Conservation (phyloP, 1,140 invertebrate genomes). For the Eriocheir sinensis region DNA sequence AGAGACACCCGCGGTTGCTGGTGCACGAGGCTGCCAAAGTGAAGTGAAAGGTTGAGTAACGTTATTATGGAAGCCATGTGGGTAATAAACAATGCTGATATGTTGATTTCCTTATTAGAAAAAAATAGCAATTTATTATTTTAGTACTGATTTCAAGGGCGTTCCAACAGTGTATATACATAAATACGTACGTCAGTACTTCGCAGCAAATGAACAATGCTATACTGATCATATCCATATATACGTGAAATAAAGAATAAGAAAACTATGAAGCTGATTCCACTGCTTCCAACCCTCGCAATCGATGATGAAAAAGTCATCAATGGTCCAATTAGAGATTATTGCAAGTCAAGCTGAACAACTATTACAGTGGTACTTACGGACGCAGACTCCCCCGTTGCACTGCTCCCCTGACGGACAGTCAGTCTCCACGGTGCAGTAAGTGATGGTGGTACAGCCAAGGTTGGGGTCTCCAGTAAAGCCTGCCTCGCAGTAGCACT, state of each 20-base stretch:
- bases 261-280: too few relatives aligned
- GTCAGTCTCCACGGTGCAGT: slow-evolving; percentile 87
- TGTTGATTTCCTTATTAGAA: too few relatives aligned
- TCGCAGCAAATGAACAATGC: too few relatives aligned
- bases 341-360: not conserved
- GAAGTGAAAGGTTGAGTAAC: not conserved
- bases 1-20: slow-evolving; percentile 87
- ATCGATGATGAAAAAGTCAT: not conserved
- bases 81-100: too few relatives aligned
- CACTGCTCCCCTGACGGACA: slow-evolving; percentile 91
- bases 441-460: slow-evolving; percentile 86
- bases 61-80: too few relatives aligned
- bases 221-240: too few relatives aligned
- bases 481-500: slow-evolving; percentile 90
- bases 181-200: too few relatives aligned
- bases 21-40: slow-evolving; percentile 73
- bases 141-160: too few relatives aligned
- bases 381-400: slow-evolving; percentile 89
- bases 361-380: slow-evolving; percentile 82
- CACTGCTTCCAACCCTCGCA: too few relatives aligned
- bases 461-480: slow-evolving; percentile 92
- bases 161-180: too few relatives aligned
- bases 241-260: too few relatives aligned
- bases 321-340: not conserved
- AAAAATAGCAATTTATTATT: too few relatives aligned